Base-by-base conservation (phyloP, 2,888 invertebrate genomes). In the Platerodrilus igneus region DNA sequence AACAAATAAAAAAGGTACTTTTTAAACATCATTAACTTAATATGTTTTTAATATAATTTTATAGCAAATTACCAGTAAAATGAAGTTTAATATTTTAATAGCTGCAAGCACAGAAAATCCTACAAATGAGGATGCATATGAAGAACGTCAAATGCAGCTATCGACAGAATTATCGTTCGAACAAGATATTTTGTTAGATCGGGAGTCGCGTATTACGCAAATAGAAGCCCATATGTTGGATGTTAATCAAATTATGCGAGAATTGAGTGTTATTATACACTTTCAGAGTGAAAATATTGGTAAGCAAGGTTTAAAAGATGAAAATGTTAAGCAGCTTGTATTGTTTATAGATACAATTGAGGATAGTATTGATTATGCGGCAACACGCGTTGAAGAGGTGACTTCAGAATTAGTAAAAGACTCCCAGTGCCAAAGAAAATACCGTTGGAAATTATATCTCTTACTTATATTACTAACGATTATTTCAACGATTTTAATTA, bases 301-400 rank as follows among this genome's bases (percentile, higher is more conserved):
- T 90, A 67, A 75, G 79, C n/a, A n/a, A n/a, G n/a, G n/a, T n/a
- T n/a, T n/a, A n/a, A n/a, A n/a, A n/a, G n/a, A n/a, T n/a, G n/a
- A n/a, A n/a, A n/a, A n/a, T n/a, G n/a, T n/a, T n/a, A n/a, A n/a
- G n/a, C n/a, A n/a, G n/a, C n/a, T n/a, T n/a, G n/a, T n/a, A n/a
- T n/a, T n/a, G n/a, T n/a, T n/a, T n/a, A 13, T 68, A 92, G 92
- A 88, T 66, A 78, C 83, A 4, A 88, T 92, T 52, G 90, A 90
- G 64, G 81, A 78, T 55, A 82, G 81, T 68, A 82, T 92, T 57
- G 88, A 89, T 58, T 75, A 77, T 41, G 80, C 85, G 1, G 76
- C 79, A 33, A 77, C 77, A 2, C 77, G 84, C 53, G 86, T 92
- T 3, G 89, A 89, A 62, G 69, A 78, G n/a, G 93, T 88, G 0